Percentiles rank a stretch among this genome's conserved stretches.
Evolutionary conservation across 2,888 invertebrate species (phyloP).

Genomic region (Cosmopolites sordidus): DNA sequence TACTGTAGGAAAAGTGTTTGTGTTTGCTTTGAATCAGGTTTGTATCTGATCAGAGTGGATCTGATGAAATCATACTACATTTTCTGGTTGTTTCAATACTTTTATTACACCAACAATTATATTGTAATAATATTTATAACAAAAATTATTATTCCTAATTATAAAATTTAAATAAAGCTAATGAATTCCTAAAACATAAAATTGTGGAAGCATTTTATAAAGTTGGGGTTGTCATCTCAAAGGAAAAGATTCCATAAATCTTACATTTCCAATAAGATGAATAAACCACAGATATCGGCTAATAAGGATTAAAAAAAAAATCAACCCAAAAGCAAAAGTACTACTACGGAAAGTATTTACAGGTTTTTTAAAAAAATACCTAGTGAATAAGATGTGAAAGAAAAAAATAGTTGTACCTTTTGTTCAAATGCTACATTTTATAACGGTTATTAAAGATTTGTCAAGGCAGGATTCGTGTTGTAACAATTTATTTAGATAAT

Average conservation of each 20-base stretch:
- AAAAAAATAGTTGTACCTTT: constrained; percentile 5
- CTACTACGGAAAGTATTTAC: constrained; percentile 22
- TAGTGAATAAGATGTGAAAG: constrained; percentile 9
- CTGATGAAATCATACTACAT: no score
- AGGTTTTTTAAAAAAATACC: constrained; percentile 17
- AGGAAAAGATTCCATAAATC: no score
- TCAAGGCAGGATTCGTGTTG: background rate
- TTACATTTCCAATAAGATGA: no score
- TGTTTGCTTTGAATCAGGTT: no score
- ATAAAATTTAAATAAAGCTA: constrained; percentile 40
- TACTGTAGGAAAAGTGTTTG: no score
- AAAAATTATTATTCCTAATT: constrained; percentile 47
- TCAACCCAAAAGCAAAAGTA: constrained; percentile 24
- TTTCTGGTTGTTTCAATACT: constrained; percentile 30
- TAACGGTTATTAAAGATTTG: constrained; percentile 2
- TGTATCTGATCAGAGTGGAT: no score
- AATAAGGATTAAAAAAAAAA: constrained; percentile 12
- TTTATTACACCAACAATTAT: constrained; percentile 53
- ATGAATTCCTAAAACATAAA: constrained; percentile 37
- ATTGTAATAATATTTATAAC: constrained; percentile 51
- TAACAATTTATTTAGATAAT: background rate
- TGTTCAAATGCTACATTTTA: constrained; percentile 8
- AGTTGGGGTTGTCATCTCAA: background rate
- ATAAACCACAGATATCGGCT: constrained; percentile 9
- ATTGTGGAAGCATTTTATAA: constrained; percentile 31